phyloP scores from a whole-genome alignment of 2,797 vertebrate species.

The Tokudaia muenninki region DNA sequence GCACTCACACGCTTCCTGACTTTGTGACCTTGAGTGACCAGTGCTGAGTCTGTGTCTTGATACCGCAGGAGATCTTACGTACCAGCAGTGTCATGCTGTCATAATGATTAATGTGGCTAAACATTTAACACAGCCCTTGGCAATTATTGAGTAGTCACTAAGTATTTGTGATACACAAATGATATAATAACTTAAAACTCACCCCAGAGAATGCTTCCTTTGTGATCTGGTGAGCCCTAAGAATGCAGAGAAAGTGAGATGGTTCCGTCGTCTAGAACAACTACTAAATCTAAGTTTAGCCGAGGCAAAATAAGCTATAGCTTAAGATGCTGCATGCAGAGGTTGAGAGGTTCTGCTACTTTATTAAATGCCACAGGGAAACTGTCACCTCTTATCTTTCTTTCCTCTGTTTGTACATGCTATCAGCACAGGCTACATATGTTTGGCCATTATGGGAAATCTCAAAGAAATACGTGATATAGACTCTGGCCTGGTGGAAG shows the following conservation, averaged over 20 bases:
- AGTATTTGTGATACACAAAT: neutral
- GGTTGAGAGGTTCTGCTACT: neutral
- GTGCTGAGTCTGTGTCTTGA: neutral
- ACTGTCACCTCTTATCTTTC: neutral
- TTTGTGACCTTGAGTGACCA: constrained; percentile 33
- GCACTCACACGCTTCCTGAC: neutral
- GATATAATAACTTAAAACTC: neutral
- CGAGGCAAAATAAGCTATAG: neutral
- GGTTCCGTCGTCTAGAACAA: neutral
- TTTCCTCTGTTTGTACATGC: neutral
- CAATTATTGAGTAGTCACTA: neutral
- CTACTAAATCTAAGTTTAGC: neutral
- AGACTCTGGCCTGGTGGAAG: neutral
- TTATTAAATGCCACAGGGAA: constrained; percentile 22
- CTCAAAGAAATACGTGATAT: neutral
- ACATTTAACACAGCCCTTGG: neutral
- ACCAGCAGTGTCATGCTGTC: neutral
- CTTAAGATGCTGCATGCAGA: neutral
- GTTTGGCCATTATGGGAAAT: neutral
- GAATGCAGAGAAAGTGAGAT: constrained; percentile 14
- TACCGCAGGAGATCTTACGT: neutral
- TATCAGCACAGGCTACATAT: neutral
- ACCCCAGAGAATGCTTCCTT: neutral
- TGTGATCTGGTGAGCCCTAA: neutral
- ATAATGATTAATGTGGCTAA: neutral